phyloP scores from a whole-genome alignment of 2,888 invertebrate species.

The Cataglyphis cursor region DNA sequence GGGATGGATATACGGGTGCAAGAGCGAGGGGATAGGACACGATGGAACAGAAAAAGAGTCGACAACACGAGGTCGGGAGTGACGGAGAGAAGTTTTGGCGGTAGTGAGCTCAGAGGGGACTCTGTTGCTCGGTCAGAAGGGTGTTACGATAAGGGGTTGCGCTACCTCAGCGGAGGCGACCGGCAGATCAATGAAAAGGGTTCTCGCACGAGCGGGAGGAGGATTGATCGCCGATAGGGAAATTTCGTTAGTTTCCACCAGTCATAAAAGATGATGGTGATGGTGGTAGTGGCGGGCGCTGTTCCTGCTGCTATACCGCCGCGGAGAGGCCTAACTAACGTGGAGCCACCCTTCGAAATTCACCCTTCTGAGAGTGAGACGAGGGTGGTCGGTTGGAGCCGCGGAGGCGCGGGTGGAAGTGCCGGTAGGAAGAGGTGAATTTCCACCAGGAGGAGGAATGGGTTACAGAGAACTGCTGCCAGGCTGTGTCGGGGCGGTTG shows the following conservation, averaged over 20 bases:
- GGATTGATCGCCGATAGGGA: conserved; percentile 86
- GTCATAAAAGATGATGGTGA: conserved; percentile 82
- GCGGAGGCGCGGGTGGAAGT: conserved; percentile 54
- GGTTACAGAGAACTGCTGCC: conserved; percentile 66
- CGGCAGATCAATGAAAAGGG: conserved; percentile 85
- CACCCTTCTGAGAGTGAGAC: conserved; percentile 82
- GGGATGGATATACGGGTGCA: conserved; percentile 60
- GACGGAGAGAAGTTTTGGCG: conserved; percentile 59
- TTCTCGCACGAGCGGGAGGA: conserved; percentile 73
- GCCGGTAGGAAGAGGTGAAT: conserved; percentile 56
- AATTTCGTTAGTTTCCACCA: conserved; percentile 85
- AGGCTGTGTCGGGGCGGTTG: conserved; percentile 54
- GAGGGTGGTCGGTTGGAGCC: conserved; percentile 72
- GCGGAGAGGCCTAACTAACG: conserved; percentile 83
- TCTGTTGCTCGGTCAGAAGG: conserved; percentile 79
- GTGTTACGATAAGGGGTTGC: conserved; percentile 84
- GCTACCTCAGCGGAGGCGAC: conserved; percentile 79
- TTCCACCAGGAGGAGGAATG: conserved; percentile 65
- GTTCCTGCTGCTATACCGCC: conserved; percentile 61
- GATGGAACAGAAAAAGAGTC: conserved; percentile 58
- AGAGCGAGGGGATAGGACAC: conserved; percentile 54
- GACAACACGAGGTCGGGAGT: conserved; percentile 65
- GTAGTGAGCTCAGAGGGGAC: conserved; percentile 72
- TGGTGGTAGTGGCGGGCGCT: conserved; percentile 72
- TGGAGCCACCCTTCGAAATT: conserved; percentile 81